Evolutionary conservation across 2,888 invertebrate species (phyloP).

Genomic region (Tetropium fuscum): DNA sequence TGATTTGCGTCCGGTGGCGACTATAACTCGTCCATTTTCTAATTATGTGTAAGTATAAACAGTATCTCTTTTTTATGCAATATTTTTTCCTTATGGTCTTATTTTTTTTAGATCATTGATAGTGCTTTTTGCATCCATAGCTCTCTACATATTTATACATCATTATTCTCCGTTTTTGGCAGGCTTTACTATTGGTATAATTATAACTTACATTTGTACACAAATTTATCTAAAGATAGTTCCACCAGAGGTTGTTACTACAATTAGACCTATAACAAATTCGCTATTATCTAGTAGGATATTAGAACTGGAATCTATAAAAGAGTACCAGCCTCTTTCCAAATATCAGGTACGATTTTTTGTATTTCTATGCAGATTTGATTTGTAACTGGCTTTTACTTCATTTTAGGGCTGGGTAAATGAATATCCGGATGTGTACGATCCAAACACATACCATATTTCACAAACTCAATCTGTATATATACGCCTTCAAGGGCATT

Average conservation of each 20-base stretch:
- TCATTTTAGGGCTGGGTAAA: slow-evolving; percentile 73
- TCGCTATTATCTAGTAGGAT: slow-evolving; percentile 52
- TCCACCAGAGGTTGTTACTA: slow-evolving; percentile 15
- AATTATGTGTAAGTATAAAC: slow-evolving; percentile 37
- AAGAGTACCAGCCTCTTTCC: slow-evolving; percentile 72
- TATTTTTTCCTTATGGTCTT: not conserved
- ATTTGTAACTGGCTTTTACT: not conserved
- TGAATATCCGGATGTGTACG: slow-evolving; percentile 74
- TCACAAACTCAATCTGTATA: slow-evolving; percentile 78
- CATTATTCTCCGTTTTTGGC: slow-evolving; percentile 52
- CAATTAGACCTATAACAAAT: slow-evolving; percentile 5
- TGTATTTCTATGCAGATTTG: not conserved
- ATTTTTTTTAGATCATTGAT: slow-evolving; percentile 44
- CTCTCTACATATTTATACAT: slow-evolving; percentile 51
- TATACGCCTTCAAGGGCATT: slow-evolving; percentile 73
- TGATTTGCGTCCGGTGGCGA: slow-evolving; percentile 51
- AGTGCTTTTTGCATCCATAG: slow-evolving; percentile 41
- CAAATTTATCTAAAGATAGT: slow-evolving; percentile 44
- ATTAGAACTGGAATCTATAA: slow-evolving; percentile 73
- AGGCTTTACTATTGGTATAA: slow-evolving; percentile 48
- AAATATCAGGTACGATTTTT: slow-evolving; percentile 72
- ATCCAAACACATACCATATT: slow-evolving; percentile 79
- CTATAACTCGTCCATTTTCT: slow-evolving; percentile 22
- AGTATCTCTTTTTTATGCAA: not conserved
- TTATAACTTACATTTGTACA: slow-evolving; percentile 39